Evolutionary conservation across 2,113 vertebrate species (phyloP).

Genomic region (Pitta sordida): DNA sequence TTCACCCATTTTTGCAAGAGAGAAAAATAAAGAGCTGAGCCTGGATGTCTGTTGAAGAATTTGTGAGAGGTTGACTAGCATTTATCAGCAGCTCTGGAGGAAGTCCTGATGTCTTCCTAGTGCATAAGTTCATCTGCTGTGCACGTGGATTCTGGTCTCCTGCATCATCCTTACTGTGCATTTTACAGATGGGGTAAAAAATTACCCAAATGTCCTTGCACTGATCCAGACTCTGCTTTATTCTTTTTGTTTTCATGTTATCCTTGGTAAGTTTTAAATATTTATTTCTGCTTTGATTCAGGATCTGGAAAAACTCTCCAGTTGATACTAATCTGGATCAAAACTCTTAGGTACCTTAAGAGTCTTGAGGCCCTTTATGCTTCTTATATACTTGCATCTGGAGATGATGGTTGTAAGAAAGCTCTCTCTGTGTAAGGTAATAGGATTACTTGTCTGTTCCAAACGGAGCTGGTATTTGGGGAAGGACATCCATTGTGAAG

Average conservation of each 20-base stretch:
- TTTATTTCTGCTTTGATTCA: neutral
- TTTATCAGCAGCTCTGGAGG: neutral
- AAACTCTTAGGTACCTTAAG: neutral
- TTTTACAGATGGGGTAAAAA: neutral
- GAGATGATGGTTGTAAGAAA: neutral
- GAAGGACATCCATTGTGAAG: neutral
- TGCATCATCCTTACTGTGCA: neutral
- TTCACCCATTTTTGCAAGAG: neutral
- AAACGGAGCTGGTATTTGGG: neutral
- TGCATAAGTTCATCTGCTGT: neutral
- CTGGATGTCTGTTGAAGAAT: neutral
- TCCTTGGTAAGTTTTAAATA: neutral
- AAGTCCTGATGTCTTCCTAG: neutral
- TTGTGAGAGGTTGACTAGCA: neutral
- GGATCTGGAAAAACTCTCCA: neutral
- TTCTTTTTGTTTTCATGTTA: neutral
- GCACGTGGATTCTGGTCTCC: neutral
- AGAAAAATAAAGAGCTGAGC: neutral
- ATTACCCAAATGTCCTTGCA: neutral
- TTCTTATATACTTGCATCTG: neutral
- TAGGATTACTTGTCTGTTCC: neutral
- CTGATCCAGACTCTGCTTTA: neutral
- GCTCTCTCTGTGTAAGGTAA: neutral
- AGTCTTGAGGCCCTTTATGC: neutral
- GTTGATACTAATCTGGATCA: neutral